Evolutionary conservation across 1,140 invertebrate species (phyloP).

Genomic region (Hylyphantes graminicola): DNA sequence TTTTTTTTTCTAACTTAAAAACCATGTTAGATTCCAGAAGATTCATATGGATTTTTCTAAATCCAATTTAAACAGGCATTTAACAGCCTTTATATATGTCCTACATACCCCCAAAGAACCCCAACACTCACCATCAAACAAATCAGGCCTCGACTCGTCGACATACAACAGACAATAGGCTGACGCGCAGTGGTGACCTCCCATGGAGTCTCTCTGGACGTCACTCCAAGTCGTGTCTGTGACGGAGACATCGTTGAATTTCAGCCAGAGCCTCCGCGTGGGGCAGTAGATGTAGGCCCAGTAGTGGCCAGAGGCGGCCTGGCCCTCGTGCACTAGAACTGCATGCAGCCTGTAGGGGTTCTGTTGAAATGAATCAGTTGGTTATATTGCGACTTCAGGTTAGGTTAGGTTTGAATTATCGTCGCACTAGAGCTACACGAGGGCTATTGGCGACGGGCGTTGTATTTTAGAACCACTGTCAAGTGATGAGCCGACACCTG

Average conservation of each 20-base stretch:
- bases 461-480: no score
- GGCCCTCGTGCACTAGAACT: conserved; percentile 72
- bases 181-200: conserved; percentile 71
- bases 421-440: no score
- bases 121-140: conserved; percentile 61
- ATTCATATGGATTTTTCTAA: no score
- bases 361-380: conserved; percentile 33
- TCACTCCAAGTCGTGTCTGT: conserved; percentile 70
- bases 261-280: conserved; percentile 66
- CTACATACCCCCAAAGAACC: no score
- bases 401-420: no score
- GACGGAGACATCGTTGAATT: conserved; percentile 72
- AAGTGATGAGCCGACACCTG: no score
- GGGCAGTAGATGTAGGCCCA: conserved; percentile 71
- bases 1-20: no score
- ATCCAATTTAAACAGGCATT: no score
- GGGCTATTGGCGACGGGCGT: no score
- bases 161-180: conserved; percentile 72
- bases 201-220: conserved; percentile 70
- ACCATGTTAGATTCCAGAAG: no score
- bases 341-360: conserved; percentile 70
- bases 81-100: no score
- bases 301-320: conserved; percentile 72
- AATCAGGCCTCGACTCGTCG: conserved; percentile 64
- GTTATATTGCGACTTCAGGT: no score